phyloP scores from a whole-genome alignment of 2,113 vertebrate species.

The Oryzias celebensis region DNA sequence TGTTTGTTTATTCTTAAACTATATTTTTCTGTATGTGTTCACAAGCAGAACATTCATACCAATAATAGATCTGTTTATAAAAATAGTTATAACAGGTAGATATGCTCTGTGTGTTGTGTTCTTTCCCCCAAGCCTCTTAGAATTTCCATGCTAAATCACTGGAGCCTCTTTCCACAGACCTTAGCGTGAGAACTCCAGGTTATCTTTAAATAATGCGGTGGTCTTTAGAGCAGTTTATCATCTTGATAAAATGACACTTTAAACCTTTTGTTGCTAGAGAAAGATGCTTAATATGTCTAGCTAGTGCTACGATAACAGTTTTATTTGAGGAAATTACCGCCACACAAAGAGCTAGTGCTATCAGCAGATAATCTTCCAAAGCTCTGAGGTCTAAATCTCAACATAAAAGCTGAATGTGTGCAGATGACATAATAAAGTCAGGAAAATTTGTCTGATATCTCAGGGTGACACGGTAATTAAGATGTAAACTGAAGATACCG shows the following conservation, averaged over 20 bases:
- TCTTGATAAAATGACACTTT: conserved; percentile 21
- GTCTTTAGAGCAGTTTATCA: conserved; percentile 1
- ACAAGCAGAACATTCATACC: too few relatives aligned
- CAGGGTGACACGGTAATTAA: conserved; percentile 28
- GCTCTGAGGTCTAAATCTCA: neutral
- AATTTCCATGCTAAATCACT: neutral
- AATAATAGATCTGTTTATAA: too few relatives aligned
- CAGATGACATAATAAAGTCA: conserved; percentile 12
- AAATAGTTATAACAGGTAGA: too few relatives aligned
- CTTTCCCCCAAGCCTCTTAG: too few relatives aligned
- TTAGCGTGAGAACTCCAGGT: neutral
- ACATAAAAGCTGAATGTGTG: conserved; percentile 8
- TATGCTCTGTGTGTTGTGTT: too few relatives aligned
- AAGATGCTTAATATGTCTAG: neutral
- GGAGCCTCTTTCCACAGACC: neutral
- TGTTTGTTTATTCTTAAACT: too few relatives aligned
- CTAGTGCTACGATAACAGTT: neutral
- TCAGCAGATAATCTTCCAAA: neutral
- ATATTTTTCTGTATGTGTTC: too few relatives aligned
- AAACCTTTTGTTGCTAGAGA: neutral
- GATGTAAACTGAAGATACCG: conserved; percentile 25
- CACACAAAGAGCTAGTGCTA: neutral
- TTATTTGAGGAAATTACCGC: neutral
- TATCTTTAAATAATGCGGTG: neutral
- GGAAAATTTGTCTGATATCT: conserved; percentile 8